These are phyloP conservation scores for Whitmania pigra DNA, from an alignment of 1,140 invertebrate species.

Conservation along the genomic window DNA sequence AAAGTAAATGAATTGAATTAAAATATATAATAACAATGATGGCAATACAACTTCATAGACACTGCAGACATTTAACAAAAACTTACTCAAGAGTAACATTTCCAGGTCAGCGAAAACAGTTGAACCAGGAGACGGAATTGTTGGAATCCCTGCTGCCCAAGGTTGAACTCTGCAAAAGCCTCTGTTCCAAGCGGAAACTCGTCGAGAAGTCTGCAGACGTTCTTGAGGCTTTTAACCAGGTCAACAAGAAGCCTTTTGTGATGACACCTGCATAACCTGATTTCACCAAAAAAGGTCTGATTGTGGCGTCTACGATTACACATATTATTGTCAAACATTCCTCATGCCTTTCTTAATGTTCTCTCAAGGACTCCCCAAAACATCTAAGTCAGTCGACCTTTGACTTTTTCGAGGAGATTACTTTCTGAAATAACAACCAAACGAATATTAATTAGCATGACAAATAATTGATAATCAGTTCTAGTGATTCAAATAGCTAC, in stretches of 20 bases:
- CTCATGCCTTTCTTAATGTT: too few relatives aligned
- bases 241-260: conserved; percentile 66
- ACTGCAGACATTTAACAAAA: too few relatives aligned
- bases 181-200: conserved; percentile 63
- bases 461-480: too few relatives aligned
- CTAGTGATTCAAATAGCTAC: too few relatives aligned
- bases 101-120: conserved; percentile 62
- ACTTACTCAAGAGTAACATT: neutral
- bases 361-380: conserved; percentile 72
- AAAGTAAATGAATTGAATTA: neutral
- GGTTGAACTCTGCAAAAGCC: conserved; percentile 48
- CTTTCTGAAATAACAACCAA: too few relatives aligned
- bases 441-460: too few relatives aligned
- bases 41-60: too few relatives aligned
- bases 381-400: conserved; percentile 59
- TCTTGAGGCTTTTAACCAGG: conserved; percentile 65
- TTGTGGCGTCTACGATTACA: too few relatives aligned
- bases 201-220: conserved; percentile 67
- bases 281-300: conserved; percentile 58
- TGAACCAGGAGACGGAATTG: conserved; percentile 67
- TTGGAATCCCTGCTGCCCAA: conserved; percentile 71
- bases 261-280: conserved; percentile 76
- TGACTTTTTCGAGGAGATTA: too few relatives aligned
- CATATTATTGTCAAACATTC: neutral
- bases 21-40: too few relatives aligned